Evolutionary conservation across 2,113 vertebrate genomes (phyloP), one percentile per base, ranked within the genome.

Genomic region (Camelus bactrianus): DNA sequence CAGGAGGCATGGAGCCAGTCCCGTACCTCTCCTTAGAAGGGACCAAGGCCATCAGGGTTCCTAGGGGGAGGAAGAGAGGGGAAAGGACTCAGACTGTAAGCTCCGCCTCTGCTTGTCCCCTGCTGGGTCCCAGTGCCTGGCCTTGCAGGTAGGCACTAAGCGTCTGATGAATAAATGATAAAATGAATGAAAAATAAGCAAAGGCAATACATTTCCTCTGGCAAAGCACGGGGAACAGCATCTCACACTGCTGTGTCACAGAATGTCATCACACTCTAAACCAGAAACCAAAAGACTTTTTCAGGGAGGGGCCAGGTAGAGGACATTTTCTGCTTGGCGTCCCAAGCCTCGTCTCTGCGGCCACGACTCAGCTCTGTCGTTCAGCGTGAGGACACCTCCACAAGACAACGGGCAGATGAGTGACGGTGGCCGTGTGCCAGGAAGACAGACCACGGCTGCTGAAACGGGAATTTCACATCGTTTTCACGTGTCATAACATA

Each of bases 361-460:
- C 11, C 11, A 11, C 1, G 0, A 46, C n/a, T 69, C 52, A 2
- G 0, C 22, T 35, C 50, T 28, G 54, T 19, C 52, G 0, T 6
- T 19, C 3, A 0, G 20, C 32, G 8, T 0, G 9, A 35, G 5
- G 28, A 32, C 81, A 26, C 65, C 69, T 26, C 4, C 26, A 7
- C 20, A 22, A 54, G 62, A 50, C 1, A 8, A 8, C 0, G 8
- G 2, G 28, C 50, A 19, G 22, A 17, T 1, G 32, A 50, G 19
- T 0, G 8, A 46, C 10, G 0, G 0, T 2, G 35, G 24, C 50
- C 7, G 19, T 1, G 4, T 24, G 42, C 65, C 52, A 1, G 1
- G 3, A 2, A 46, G 11, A 22, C 30, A 10, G 1, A 60, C 35
- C 50, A n/a, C 1, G 11, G 54, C 24, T 50, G 6, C 16, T 3